Conservation (phyloP, 2,888 invertebrate genomes). For the Monoplex corrugatus region DNA sequence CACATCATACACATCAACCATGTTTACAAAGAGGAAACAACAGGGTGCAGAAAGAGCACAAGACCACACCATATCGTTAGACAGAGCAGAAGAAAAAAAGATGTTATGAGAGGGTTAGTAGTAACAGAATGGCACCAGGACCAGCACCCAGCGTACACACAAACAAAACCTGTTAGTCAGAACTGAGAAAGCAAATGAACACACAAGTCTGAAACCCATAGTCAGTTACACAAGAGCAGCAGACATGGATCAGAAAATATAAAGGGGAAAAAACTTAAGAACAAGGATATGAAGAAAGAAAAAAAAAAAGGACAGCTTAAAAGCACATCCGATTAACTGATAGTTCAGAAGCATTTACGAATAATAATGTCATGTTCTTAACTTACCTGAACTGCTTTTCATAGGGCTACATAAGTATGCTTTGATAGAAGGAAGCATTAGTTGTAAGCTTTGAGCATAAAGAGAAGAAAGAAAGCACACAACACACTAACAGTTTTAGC, state of each 20-base stretch:
- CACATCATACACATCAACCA: not conserved
- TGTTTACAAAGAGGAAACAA: conserved; percentile 17
- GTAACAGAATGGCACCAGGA: not conserved
- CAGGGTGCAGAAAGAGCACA: conserved; percentile 8
- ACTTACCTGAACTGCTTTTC: too few relatives aligned
- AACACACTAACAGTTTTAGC: not conserved
- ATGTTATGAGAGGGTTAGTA: not conserved
- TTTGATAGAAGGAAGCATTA: not conserved
- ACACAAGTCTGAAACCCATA: not conserved
- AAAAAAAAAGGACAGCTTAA: too few relatives aligned
- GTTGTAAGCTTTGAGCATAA: not conserved
- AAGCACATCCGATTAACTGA: too few relatives aligned
- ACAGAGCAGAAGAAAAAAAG: too few relatives aligned
- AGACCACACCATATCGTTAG: not conserved
- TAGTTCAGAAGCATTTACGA: too few relatives aligned
- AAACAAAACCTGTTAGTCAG: not conserved
- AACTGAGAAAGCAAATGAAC: not conserved
- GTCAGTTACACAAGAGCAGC: not conserved
- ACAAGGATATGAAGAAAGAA: not conserved
- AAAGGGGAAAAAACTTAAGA: not conserved
- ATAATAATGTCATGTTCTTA: too few relatives aligned
- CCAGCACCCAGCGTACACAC: not conserved
- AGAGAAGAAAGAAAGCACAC: not conserved
- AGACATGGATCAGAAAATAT: not conserved
- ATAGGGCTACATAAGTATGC: too few relatives aligned